Base-by-base conservation (phyloP, 2,113 vertebrate genomes). In the Phycodurus eques region DNA sequence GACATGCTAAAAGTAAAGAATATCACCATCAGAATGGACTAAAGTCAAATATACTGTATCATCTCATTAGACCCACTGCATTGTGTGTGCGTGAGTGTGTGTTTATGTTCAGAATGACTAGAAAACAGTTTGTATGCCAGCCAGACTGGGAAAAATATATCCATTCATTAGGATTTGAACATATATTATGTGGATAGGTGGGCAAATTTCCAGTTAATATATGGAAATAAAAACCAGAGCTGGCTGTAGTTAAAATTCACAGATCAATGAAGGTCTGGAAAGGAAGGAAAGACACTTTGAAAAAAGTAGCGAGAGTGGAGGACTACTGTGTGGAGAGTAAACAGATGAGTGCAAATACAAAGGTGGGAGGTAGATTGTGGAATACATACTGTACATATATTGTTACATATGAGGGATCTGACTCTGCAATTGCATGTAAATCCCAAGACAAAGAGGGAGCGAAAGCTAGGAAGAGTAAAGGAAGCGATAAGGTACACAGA, bases 91-190 rank as follows among this genome's bases (percentile, higher is more conserved):
- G 27, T 33, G 27, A 35, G 8, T 5, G 9, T 27, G 17, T 75
- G 72, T 53, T 54, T 73, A 56, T 59, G 63, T n/a, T 61, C 14
- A 53, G 71, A 59, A 43, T 12, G 53, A 43, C 27, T 73, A 39
- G 5, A 22, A 35, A 71, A 42, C 27, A 39, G 61, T 56, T 69
- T 42, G 59, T 14, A 22, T 62, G 57, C 22, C 35, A 73, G 63
- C 43, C 46, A 69, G 17, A 51, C 19, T 67, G 47, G 44, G 60
- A 68, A 35, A 54, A 43, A 79, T 31, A 73, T 54, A 68, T 72
- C 69, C 77, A 76, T 60, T 13, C 31, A 82, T 46, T 86, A 83
- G 80, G 74, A 77, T 85, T 75, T 88, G 84, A 84, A 82, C 42
- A 44, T 22, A 15, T 22, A 31, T 4, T 31, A 66, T 47, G 85